A percentile compares a stretch with the other conserved stretches of the same genome.
These are phyloP conservation scores for Microcebus murinus DNA, from an alignment of 2,113 vertebrate species.

Conservation along the genomic window DNA sequence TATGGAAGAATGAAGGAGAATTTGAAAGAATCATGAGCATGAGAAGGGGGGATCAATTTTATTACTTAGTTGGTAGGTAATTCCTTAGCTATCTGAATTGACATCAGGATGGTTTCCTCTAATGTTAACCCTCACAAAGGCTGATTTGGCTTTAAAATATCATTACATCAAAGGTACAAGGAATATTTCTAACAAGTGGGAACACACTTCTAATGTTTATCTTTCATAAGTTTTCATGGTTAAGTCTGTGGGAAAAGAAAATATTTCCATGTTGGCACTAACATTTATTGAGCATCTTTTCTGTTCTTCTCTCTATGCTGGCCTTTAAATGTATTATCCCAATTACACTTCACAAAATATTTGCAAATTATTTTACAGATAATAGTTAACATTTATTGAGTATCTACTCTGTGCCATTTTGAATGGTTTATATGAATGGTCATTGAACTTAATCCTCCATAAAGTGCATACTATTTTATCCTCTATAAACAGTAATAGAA, in stretches of 20 bases:
- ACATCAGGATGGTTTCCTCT: neutral
- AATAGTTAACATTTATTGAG: neutral
- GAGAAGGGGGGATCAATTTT: neutral
- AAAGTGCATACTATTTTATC: neutral
- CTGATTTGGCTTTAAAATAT: neutral
- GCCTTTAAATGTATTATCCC: neutral
- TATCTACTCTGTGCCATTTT: neutral
- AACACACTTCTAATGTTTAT: neutral
- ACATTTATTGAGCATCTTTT: neutral
- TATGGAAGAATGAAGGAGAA: neutral
- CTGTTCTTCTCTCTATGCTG: neutral
- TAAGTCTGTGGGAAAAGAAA: conserved; percentile 21
- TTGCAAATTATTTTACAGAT: neutral
- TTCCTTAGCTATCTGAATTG: neutral
- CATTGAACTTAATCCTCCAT: neutral
- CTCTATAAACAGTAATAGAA: conserved; percentile 27
- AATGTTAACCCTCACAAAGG: neutral
- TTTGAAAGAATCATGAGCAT: neutral
- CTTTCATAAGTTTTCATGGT: neutral
- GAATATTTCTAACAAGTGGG: neutral
- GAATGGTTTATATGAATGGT: neutral
- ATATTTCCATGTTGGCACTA: neutral
- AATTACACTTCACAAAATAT: neutral
- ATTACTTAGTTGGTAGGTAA: neutral
- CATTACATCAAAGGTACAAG: neutral